A percentile compares a stretch with the other conserved stretches of the same genome.
These are phyloP conservation scores for Plecotus auritus DNA, from an alignment of 2,113 vertebrate species.

Conservation along the genomic window DNA sequence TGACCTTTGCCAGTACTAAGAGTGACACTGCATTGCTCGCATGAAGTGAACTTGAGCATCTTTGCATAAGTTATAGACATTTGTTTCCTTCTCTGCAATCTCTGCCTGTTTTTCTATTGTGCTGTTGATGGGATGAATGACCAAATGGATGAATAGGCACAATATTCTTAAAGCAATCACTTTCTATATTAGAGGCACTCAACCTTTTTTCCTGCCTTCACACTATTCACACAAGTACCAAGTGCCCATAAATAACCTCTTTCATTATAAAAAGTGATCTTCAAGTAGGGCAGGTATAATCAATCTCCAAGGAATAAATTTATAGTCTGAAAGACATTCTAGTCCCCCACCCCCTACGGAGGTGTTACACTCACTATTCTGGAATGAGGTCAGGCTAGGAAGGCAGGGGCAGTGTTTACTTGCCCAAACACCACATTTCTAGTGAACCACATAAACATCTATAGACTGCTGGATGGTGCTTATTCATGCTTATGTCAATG, in stretches of 20 bases:
- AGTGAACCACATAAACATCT: not conserved
- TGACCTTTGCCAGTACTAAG: not conserved
- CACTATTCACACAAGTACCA: not conserved
- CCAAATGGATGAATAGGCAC: not conserved
- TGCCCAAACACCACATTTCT: not conserved
- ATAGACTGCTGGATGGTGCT: not conserved
- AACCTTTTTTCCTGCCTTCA: not conserved
- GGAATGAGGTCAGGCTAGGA: not conserved
- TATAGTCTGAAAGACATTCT: not conserved
- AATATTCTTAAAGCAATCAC: not conserved
- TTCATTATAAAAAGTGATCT: slow-evolving; percentile 25
- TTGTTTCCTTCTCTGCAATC: not conserved
- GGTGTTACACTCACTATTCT: not conserved
- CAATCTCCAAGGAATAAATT: not conserved
- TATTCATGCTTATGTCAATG: not conserved
- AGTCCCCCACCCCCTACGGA: not conserved
- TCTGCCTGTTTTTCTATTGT: not conserved
- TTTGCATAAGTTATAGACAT: not conserved
- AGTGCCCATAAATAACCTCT: not conserved
- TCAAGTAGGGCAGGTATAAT: slow-evolving; percentile 11
- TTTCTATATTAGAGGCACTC: not conserved
- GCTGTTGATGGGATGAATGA: not conserved
- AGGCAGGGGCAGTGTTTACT: not conserved
- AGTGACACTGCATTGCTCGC: not conserved
- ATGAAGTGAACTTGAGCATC: not conserved